Conservation (phyloP, 2,888 invertebrate genomes). For the Camponotus fellah region DNA sequence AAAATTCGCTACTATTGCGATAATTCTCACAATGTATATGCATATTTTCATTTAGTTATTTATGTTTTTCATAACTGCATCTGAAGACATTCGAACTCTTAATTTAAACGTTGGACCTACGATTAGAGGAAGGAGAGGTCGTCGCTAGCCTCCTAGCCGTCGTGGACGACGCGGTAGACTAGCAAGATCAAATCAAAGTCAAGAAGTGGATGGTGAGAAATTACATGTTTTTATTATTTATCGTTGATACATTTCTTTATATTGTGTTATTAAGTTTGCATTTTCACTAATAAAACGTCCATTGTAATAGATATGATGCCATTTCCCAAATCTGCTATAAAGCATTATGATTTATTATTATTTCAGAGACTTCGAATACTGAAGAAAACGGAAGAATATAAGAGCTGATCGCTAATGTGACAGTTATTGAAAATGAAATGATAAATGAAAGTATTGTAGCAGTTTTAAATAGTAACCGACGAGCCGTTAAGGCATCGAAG, state of each 20-base stretch:
- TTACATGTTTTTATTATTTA: too few species aligned
- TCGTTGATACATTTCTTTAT: too few species aligned
- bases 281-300: too few species aligned
- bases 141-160: neutral
- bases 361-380: neutral
- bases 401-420: neutral
- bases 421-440: neutral
- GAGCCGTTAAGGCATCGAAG: too few species aligned
- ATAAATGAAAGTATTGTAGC: too few species aligned
- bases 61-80: neutral
- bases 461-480: too few species aligned
- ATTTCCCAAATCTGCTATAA: too few species aligned
- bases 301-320: too few species aligned
- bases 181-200: neutral
- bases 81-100: neutral
- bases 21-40: neutral
- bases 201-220: neutral
- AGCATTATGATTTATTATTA: neutral
- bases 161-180: slow-evolving; percentile 2
- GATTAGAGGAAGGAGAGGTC: neutral
- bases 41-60: neutral
- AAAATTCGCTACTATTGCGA: neutral
- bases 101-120: neutral
- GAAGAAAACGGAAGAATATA: neutral
- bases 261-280: too few species aligned